These are phyloP conservation scores for Sinhomidia bicolor DNA, from an alignment of 2,888 invertebrate species.

Conservation along the genomic window DNA sequence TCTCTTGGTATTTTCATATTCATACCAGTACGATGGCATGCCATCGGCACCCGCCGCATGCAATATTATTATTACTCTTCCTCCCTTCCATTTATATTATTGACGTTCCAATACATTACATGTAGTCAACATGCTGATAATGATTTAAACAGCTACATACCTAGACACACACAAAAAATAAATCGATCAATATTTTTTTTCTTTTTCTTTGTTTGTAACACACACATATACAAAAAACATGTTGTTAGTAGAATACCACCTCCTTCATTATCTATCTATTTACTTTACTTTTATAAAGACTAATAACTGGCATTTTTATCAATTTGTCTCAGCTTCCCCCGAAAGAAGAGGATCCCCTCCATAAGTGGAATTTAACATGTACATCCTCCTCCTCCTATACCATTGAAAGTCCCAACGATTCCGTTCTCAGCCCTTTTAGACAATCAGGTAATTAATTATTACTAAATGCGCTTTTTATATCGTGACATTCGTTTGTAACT, in stretches of 20 bases:
- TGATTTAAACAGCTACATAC: neutral
- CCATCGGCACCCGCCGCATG: conserved; percentile 6
- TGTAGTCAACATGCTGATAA: neutral
- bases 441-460: conserved; percentile 61
- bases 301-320: neutral
- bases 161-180: neutral
- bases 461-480: neutral
- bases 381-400: conserved; percentile 7
- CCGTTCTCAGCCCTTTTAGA: conserved; percentile 21
- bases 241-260: neutral
- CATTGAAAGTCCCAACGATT: conserved; percentile 30
- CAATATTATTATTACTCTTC: conserved; percentile 4
- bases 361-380: conserved; percentile 63
- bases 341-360: conserved; percentile 59
- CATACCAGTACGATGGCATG: neutral
- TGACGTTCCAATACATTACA: conserved; percentile 19
- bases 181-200: conserved; percentile 39
- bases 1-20: neutral
- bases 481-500: neutral
- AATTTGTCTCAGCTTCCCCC: conserved; percentile 67
- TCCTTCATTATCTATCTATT: conserved; percentile 7
- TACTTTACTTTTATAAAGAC: neutral
- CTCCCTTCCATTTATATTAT: conserved; percentile 24
- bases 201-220: neutral
- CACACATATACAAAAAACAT: too few species aligned